A percentile compares a stretch with the other conserved stretches of the same genome.
phyloP scores from a whole-genome alignment of 2,888 invertebrate genomes.

The Blastobasis adustella region DNA sequence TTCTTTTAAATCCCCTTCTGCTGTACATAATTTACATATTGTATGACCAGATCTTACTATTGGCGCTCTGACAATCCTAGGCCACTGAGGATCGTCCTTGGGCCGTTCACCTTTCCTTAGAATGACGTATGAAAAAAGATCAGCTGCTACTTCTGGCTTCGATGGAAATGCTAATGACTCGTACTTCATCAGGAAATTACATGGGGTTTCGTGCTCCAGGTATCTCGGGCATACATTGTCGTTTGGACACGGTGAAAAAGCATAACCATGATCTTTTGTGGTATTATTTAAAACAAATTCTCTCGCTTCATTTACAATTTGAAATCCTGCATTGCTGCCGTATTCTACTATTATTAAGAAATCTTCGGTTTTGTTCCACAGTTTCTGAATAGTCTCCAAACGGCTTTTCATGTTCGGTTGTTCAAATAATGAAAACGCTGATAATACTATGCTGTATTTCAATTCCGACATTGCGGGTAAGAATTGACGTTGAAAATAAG shows the following conservation, averaged over 20 bases:
- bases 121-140: slow-evolving; percentile 86
- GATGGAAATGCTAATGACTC: slow-evolving; percentile 69
- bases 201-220: slow-evolving; percentile 79
- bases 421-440: slow-evolving; percentile 88
- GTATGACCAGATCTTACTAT: slow-evolving; percentile 81
- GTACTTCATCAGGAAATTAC: slow-evolving; percentile 83
- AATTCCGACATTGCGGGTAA: slow-evolving; percentile 78
- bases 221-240: slow-evolving; percentile 85
- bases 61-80: slow-evolving; percentile 84
- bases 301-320: slow-evolving; percentile 87
- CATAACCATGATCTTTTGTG: slow-evolving; percentile 62
- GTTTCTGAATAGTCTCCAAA: slow-evolving; percentile 80
- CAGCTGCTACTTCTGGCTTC: slow-evolving; percentile 54
- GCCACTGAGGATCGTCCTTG: slow-evolving; percentile 79
- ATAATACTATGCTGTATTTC: slow-evolving; percentile 86
- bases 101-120: slow-evolving; percentile 81
- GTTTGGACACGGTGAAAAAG: slow-evolving; percentile 92
- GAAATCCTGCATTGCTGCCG: slow-evolving; percentile 88
- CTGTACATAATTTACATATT: slow-evolving; percentile 86
- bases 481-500: slow-evolving; percentile 86
- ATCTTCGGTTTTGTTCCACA: slow-evolving; percentile 91
- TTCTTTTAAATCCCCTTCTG: slow-evolving; percentile 82
- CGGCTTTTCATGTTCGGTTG: slow-evolving; percentile 79
- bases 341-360: slow-evolving; percentile 90
- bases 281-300: slow-evolving; percentile 81